These are phyloP conservation scores for Eupelmus urozonus DNA, from an alignment of 2,888 invertebrate species.

Conservation along the genomic window DNA sequence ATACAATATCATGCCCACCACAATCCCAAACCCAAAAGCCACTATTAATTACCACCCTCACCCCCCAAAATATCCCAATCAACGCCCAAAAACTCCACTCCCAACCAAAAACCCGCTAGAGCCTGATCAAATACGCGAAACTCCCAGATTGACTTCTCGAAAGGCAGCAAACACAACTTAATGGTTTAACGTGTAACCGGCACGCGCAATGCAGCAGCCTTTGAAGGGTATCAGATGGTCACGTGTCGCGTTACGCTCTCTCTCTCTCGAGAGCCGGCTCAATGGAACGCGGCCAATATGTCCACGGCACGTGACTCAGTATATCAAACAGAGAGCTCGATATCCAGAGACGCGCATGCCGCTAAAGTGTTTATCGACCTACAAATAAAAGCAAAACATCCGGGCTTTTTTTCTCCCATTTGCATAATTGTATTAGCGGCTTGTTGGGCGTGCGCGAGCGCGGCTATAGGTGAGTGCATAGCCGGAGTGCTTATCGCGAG, in stretches of 20 bases:
- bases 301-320: conserved; percentile 55
- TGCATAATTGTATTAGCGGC: too few species aligned
- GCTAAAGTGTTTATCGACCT: conserved; percentile 29
- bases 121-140: conserved; percentile 27
- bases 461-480: too few species aligned
- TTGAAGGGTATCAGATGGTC: conserved; percentile 66
- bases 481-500: too few species aligned
- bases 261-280: conserved; percentile 62
- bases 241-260: conserved; percentile 74
- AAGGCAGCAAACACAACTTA: conserved; percentile 70
- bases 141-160: conserved; percentile 64
- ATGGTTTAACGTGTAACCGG: conserved; percentile 69
- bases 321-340: conserved; percentile 15
- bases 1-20: too few species aligned
- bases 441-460: too few species aligned
- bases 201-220: conserved; percentile 53
- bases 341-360: not conserved
- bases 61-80: too few species aligned
- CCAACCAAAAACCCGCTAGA: too few species aligned
- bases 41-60: too few species aligned
- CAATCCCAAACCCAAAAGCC: too few species aligned
- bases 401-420: not conserved
- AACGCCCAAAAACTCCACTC: too few species aligned
- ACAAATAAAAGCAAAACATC: conserved; percentile 6
- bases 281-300: conserved; percentile 71